These are phyloP conservation scores for Leptinotarsa lineolata DNA, from an alignment of 1,140 invertebrate species.

Conservation along the genomic window DNA sequence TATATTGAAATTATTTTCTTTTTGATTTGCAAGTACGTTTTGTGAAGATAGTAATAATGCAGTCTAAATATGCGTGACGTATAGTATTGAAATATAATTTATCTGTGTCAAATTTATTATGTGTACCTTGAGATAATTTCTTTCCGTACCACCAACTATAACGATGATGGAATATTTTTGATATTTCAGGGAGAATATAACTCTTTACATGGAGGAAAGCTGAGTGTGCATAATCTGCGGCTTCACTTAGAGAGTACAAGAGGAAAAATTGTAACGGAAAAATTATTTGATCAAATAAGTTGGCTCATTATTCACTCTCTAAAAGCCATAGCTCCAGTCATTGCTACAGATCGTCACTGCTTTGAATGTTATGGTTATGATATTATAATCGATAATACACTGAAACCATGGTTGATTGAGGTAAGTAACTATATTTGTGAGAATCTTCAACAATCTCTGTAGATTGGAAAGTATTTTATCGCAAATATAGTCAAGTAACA, in stretches of 20 bases:
- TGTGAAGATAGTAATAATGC: no score
- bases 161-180: constrained; percentile 18
- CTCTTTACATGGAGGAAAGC: constrained; percentile 91
- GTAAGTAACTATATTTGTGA: constrained; percentile 48
- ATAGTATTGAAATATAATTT: no score
- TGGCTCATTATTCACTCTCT: constrained; percentile 89
- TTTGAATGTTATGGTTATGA: constrained; percentile 87
- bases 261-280: constrained; percentile 85
- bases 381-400: constrained; percentile 82
- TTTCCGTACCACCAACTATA: no score
- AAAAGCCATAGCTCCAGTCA: constrained; percentile 76
- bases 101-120: no score
- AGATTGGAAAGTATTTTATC: no score
- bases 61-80: no score
- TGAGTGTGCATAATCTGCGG: constrained; percentile 88
- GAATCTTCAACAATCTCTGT: no score
- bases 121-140: no score
- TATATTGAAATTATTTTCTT: no score
- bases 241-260: constrained; percentile 89
- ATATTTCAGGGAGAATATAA: constrained; percentile 86
- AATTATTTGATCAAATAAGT: constrained; percentile 81
- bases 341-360: constrained; percentile 78
- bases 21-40: no score
- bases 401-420: constrained; percentile 83
- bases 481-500: no score